Conservation (phyloP, 2,888 invertebrate species). For the Drosophila hamatofila region DNA sequence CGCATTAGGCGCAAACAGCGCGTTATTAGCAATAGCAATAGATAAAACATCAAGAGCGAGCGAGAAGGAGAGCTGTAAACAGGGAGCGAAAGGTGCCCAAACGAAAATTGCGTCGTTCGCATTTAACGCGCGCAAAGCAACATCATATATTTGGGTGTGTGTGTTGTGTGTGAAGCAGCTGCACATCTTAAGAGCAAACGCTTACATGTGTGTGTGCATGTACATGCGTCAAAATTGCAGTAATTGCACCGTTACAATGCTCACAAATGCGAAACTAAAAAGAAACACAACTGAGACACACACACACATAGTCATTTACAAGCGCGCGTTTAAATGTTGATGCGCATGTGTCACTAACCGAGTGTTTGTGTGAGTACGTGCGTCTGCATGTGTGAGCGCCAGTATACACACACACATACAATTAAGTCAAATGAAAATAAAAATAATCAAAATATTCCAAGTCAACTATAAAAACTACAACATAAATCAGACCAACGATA, state of each 20-base stretch:
- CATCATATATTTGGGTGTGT: conserved; percentile 7
- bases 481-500: conserved; percentile 13
- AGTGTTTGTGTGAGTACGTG: neutral
- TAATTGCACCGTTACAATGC: conserved; percentile 10
- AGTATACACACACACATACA: conserved; percentile 39
- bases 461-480: conserved; percentile 12
- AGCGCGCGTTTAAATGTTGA: conserved; percentile 16
- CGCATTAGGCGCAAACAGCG: conserved; percentile 22
- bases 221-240: conserved; percentile 6
- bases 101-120: conserved; percentile 72
- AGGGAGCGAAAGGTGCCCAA: conserved; percentile 45
- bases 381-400: conserved; percentile 2
- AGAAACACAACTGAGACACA: conserved; percentile 11
- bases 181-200: conserved; percentile 35
- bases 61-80: conserved; percentile 13
- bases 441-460: conserved; percentile 33
- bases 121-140: conserved; percentile 57
- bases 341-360: conserved; percentile 57
- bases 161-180: conserved; percentile 42
- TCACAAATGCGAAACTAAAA: conserved; percentile 16
- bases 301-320: neutral
- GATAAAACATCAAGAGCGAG: conserved; percentile 29
- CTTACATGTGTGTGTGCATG: neutral
- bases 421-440: conserved; percentile 43
- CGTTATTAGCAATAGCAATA: conserved; percentile 44